Evolutionary conservation across 2,888 invertebrate species (phyloP).

Genomic region (Cheilosia pagana): DNA sequence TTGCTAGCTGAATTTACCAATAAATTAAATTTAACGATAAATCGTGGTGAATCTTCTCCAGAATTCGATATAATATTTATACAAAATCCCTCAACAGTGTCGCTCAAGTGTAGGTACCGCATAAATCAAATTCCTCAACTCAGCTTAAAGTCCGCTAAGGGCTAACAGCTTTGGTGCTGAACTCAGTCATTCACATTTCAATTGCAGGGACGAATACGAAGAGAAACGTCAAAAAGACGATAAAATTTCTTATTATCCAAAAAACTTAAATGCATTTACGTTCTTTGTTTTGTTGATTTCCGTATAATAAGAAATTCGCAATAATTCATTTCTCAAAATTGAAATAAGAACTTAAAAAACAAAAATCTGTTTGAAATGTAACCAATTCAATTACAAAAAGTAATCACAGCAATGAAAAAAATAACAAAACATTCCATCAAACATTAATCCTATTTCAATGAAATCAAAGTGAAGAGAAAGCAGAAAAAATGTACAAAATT

Average conservation of each 20-base stretch:
- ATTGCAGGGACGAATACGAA: slow-evolving; percentile 3
- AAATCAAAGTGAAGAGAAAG: slow-evolving; percentile 38
- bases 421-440: slow-evolving; percentile 62
- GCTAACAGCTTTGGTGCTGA: slow-evolving; percentile 3
- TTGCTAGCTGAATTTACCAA: too few relatives aligned
- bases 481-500: slow-evolving; percentile 48
- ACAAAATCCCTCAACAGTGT: too few relatives aligned
- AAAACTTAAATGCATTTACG: slow-evolving; percentile 49
- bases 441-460: slow-evolving; percentile 43
- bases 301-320: slow-evolving; percentile 25
- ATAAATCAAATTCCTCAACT: neutral
- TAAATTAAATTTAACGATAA: too few relatives aligned
- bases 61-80: too few relatives aligned
- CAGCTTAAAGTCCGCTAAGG: neutral
- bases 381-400: slow-evolving; percentile 4
- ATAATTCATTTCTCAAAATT: slow-evolving; percentile 10
- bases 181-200: slow-evolving; percentile 12
- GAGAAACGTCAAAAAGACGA: slow-evolving; percentile 49
- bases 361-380: slow-evolving; percentile 36
- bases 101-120: neutral
- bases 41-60: too few relatives aligned
- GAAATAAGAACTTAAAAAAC: slow-evolving; percentile 10
- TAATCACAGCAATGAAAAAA: slow-evolving; percentile 21
- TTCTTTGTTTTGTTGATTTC: slow-evolving; percentile 68
- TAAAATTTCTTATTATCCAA: slow-evolving; percentile 34